phyloP scores from a whole-genome alignment of 2,113 vertebrate genomes.

The Falcunculus frontatus region DNA sequence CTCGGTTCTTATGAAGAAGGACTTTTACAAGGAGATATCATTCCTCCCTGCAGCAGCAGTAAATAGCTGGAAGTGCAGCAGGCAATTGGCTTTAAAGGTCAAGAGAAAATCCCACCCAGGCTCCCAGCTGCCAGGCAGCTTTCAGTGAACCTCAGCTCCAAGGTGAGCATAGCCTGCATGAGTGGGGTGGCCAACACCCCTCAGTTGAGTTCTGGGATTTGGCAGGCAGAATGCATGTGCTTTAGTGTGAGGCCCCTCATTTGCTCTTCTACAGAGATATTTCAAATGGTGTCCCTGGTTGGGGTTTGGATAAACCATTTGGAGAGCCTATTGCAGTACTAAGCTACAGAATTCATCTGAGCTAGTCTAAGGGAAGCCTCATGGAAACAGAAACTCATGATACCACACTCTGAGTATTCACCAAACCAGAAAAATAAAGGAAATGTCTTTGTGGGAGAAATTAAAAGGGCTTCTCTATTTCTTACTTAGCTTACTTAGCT shows the following conservation, averaged over 20 bases:
- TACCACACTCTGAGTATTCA: not conserved
- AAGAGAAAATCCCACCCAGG: not conserved
- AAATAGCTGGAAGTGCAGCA: not conserved
- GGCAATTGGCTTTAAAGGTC: not conserved
- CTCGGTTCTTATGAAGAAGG: not conserved
- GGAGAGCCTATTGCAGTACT: not conserved
- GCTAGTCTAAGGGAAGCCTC: not conserved
- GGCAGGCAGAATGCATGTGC: fast-evolving
- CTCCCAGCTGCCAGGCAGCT: not conserved
- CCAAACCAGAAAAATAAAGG: not conserved
- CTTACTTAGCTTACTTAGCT: not conserved
- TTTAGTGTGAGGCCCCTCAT: not conserved
- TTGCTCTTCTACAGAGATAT: not conserved
- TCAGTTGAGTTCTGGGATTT: not conserved
- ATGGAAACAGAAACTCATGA: not conserved
- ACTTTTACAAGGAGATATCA: not conserved
- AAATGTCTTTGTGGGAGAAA: not conserved
- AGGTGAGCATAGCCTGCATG: not conserved
- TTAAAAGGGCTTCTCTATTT: not conserved
- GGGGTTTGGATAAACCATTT: not conserved
- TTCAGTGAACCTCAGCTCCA: not conserved
- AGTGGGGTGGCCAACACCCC: fast-evolving
- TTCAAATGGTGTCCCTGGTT: not conserved
- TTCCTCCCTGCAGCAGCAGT: not conserved
- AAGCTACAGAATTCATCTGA: not conserved